These are phyloP conservation scores for Epinotia brunnichana DNA, from an alignment of 2,888 invertebrate species.

Conservation along the genomic window DNA sequence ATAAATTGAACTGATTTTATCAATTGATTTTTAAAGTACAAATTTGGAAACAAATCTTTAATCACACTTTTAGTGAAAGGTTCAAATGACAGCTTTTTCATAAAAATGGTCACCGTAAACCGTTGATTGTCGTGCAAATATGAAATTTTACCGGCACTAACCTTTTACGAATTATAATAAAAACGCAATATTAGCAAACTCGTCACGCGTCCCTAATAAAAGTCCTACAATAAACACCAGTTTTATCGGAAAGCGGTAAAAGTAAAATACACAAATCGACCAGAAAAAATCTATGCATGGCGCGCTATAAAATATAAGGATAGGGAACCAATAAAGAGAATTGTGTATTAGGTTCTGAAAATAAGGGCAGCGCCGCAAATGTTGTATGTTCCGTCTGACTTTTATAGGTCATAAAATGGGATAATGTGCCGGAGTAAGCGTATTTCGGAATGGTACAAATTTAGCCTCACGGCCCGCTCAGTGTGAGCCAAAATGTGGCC, in stretches of 20 bases:
- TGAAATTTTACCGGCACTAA: conserved; percentile 48
- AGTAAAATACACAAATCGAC: conserved; percentile 74
- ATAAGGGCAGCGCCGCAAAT: conserved; percentile 80
- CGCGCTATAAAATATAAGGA: conserved; percentile 72
- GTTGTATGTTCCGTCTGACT: conserved; percentile 79
- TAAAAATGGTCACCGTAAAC: conserved; percentile 26
- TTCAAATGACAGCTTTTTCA: conserved; percentile 12
- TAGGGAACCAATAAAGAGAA: conserved; percentile 73
- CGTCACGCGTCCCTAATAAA: conserved; percentile 73
- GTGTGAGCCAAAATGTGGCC: conserved; percentile 71
- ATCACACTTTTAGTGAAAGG: not conserved
- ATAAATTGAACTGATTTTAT: too few species aligned
- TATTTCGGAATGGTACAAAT: conserved; percentile 82
- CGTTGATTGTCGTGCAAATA: conserved; percentile 39
- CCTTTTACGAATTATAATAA: conserved; percentile 75
- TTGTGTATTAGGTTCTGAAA: conserved; percentile 78
- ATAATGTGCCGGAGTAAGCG: conserved; percentile 81
- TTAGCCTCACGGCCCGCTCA: conserved; percentile 68
- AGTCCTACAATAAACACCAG: conserved; percentile 67
- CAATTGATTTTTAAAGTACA: too few species aligned
- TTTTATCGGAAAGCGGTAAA: conserved; percentile 73
- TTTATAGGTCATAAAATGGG: conserved; percentile 82
- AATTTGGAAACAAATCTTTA: not conserved
- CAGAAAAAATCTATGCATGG: conserved; percentile 77
- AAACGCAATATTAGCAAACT: conserved; percentile 71